Evolutionary conservation across 2,113 vertebrate genomes (phyloP), one percentile per base, ranked within the genome.

Genomic region (Thryonomys swinderianus): DNA sequence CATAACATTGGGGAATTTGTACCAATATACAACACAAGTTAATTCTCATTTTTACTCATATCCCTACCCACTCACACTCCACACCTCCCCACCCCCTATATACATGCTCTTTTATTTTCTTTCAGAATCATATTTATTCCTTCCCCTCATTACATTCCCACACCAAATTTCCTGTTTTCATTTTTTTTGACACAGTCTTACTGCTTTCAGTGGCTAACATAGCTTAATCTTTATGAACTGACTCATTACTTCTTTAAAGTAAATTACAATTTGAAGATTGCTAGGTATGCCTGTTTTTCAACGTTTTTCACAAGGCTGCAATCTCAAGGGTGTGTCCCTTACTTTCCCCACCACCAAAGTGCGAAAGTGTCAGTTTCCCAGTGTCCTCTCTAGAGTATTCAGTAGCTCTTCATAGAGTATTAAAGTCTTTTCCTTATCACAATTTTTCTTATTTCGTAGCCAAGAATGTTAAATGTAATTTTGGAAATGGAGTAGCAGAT

Each of bases 391-490:
- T 37, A 62, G 61, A 25, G 69, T 81, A 5, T 71, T 93, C 21
- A 42, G 25, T 27, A 66, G 21, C 59, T 85, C 86, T 57, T 64
- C 20, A 45, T 30, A 64, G 45, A 88, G 37, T 71, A 91, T 37
- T 64, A 51, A 89, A 85, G 18, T 32, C 30, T 90, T 78, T 34
- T 93, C 45, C 21, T 88, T 69, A 27, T 91, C 40, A 37, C 27
- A 71, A 0, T 78, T 92, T 85, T 92, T 61, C 32, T 95, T 21
- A 85, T 21, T 42, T 32, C 51, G 8, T 42, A 94, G 18, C 85
- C 23, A 71, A 83, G 30, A 88, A 94, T 96, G 37, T 53, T 67
- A 82, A 76, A n/a, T 57, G 51, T 30, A 74, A 51, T 94, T 93
- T 2, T 86, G 84, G n/a, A 92, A 96, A 37, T 23, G 16, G 61